These are phyloP conservation scores for Lepidurus couesii DNA, from an alignment of 1,140 invertebrate species.

Conservation along the genomic window DNA sequence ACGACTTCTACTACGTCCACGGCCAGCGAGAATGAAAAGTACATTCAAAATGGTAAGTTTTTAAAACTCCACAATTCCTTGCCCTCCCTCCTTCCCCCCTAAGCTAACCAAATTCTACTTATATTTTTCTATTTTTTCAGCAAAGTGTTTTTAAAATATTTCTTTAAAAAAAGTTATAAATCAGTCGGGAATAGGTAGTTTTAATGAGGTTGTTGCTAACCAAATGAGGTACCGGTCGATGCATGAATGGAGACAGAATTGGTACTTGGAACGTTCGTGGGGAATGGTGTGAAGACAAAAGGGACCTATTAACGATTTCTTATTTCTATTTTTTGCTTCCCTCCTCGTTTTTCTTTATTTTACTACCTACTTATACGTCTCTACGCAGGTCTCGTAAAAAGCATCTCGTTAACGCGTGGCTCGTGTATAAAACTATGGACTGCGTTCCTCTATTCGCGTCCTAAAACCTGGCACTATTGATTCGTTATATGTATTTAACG, in stretches of 20 bases:
- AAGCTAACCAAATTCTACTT: background rate
- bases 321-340: background rate
- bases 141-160: background rate
- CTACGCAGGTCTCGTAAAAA: background rate
- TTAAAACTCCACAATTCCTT: background rate
- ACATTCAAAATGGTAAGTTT: background rate
- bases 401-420: background rate
- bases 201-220: background rate
- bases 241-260: background rate
- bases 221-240: too few species aligned
- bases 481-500: background rate
- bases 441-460: background rate
- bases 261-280: background rate
- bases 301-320: constrained; percentile 1
- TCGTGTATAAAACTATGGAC: background rate
- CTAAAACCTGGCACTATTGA: constrained; percentile 3
- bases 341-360: background rate
- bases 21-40: constrained; percentile 5
- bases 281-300: background rate
- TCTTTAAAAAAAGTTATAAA: background rate
- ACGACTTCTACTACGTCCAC: background rate
- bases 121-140: background rate
- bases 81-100: background rate
- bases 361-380: background rate
- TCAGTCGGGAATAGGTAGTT: background rate